phyloP scores from a whole-genome alignment of 2,888 invertebrate genomes.

The Latrodectus elegans region DNA sequence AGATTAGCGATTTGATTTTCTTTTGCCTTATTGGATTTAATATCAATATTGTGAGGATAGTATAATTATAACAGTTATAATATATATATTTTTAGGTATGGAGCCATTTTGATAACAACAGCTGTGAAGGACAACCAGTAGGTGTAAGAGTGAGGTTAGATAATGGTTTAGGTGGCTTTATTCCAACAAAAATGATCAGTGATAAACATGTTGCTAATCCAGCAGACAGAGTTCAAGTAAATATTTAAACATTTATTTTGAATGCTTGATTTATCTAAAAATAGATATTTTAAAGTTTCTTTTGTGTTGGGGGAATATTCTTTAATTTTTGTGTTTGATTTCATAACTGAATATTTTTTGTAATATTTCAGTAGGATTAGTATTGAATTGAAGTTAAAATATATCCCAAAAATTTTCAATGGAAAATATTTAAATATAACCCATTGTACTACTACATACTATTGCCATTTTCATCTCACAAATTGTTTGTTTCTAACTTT shows the following conservation, averaged over 20 bases:
- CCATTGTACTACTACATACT: too few species aligned
- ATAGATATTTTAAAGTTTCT: background rate
- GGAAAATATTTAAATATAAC: too few species aligned
- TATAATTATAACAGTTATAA: background rate
- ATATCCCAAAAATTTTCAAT: too few species aligned
- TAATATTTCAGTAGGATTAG: too few species aligned
- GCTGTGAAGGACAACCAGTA: constrained; percentile 94
- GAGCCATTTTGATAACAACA: constrained; percentile 97
- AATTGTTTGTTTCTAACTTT: too few species aligned
- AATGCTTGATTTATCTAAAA: background rate
- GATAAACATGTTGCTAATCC: constrained; percentile 95
- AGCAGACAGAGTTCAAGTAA: constrained; percentile 89
- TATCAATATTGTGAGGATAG: constrained; percentile 1
- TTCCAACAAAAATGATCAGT: constrained; percentile 77
- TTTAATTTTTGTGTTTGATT: background rate
- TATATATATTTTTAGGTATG: constrained; percentile 81
- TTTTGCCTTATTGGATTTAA: background rate
- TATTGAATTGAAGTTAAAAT: too few species aligned
- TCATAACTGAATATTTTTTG: background rate
- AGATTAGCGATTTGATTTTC: constrained; percentile 27
- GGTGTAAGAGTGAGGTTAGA: constrained; percentile 91
- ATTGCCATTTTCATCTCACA: too few species aligned
- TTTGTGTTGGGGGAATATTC: background rate
- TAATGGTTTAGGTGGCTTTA: constrained; percentile 86
- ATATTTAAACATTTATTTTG: constrained; percentile 75